Conservation (phyloP, 2,797 vertebrate genomes). For the Coracias cyanogaster region DNA sequence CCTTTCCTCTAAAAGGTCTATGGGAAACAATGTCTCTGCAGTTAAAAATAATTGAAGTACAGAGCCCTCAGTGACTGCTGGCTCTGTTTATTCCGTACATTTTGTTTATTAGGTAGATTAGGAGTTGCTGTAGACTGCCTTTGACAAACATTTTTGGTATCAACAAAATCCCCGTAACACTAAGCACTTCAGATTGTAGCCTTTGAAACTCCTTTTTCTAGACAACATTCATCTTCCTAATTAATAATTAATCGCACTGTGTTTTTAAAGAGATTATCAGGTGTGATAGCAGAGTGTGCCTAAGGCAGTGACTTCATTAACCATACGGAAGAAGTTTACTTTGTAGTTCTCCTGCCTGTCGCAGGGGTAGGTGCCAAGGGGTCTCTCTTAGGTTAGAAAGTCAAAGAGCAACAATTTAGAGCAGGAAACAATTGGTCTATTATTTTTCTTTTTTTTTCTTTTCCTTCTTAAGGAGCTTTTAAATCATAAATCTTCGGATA, state of each 20-base stretch:
- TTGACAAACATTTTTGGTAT: constrained; percentile 57
- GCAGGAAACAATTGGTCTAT: constrained; percentile 68
- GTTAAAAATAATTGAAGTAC: not conserved
- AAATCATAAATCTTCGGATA: constrained; percentile 64
- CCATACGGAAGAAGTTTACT: constrained; percentile 63
- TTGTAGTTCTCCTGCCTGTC: constrained; percentile 64
- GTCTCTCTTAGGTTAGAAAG: constrained; percentile 74
- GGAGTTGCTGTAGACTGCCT: constrained; percentile 39
- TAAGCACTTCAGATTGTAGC: constrained; percentile 33
- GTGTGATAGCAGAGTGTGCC: constrained; percentile 75
- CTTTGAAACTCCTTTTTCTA: constrained; percentile 69
- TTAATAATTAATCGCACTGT: constrained; percentile 79
- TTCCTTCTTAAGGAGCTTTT: constrained; percentile 54
- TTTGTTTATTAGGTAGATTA: constrained; percentile 50
- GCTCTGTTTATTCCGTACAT: not conserved
- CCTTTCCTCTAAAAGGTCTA: not conserved
- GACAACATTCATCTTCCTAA: constrained; percentile 77
- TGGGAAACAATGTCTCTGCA: not conserved
- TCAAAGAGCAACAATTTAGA: constrained; percentile 74
- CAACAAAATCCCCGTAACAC: constrained; percentile 51
- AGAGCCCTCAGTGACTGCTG: not conserved
- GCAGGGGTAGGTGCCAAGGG: constrained; percentile 51
- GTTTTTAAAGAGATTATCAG: constrained; percentile 78
- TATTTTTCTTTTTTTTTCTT: constrained; percentile 17
- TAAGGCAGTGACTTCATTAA: constrained; percentile 76